A percentile compares a stretch with the other conserved stretches of the same genome.
Conservation (phyloP, 2,797 vertebrate genomes). For the Anas georgica region DNA sequence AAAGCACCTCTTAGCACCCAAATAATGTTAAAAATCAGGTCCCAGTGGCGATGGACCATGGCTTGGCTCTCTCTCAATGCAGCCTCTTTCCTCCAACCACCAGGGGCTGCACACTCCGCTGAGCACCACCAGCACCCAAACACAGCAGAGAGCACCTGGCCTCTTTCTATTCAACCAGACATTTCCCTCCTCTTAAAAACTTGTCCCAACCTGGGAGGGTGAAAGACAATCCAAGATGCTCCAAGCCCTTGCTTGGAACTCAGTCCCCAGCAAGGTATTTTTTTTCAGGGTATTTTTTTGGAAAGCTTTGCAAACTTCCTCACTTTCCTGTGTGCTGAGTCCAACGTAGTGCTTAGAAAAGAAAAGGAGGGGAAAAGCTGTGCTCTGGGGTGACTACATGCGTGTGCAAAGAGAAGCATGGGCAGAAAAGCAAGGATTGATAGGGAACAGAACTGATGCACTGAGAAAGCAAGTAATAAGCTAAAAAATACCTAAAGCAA, state of each 20-base stretch:
- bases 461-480: rapidly evolving
- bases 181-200: not conserved
- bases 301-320: not conserved
- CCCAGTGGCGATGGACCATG: rapidly evolving
- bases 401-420: not conserved
- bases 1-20: not conserved
- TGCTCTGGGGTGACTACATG: rapidly evolving
- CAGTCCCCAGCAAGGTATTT: not conserved
- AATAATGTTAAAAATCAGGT: not conserved
- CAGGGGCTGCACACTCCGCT: rapidly evolving
- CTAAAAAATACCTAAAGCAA: not conserved
- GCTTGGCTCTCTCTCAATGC: no score
- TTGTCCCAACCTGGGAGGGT: not conserved
- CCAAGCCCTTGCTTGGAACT: not conserved
- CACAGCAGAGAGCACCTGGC: rapidly evolving
- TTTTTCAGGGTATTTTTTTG: not conserved
- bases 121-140: not conserved
- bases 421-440: not conserved
- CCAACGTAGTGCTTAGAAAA: not conserved
- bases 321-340: rapidly evolving
- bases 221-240: not conserved
- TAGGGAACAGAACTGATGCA: not conserved
- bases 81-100: not conserved
- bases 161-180: not conserved
- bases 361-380: not conserved